Percentiles rank a stretch among this genome's conserved stretches.
phyloP scores from a whole-genome alignment of 2,797 vertebrate genomes.

The Acrossocheilus wenchowensis region DNA sequence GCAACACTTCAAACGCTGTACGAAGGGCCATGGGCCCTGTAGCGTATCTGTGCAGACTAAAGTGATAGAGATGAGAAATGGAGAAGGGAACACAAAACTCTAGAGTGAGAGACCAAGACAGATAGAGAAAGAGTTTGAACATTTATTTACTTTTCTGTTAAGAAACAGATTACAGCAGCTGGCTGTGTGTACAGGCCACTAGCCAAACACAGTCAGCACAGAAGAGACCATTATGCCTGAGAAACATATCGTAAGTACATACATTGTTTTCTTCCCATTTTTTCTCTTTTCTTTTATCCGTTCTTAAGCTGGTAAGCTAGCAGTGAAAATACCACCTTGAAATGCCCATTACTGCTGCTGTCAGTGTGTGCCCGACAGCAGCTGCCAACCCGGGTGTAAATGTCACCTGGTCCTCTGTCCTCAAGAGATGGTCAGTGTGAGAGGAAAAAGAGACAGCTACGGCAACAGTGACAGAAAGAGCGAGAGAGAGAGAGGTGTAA shows the following conservation, averaged over 20 bases:
- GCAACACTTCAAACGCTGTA: background rate
- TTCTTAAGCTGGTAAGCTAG: slow-evolving; percentile 15
- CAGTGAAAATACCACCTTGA: slow-evolving; percentile 45
- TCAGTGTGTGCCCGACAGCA: slow-evolving; percentile 24
- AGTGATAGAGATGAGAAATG: background rate
- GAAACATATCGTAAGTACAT: background rate
- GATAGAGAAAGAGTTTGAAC: background rate
- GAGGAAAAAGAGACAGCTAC: background rate
- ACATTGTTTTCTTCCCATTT: background rate
- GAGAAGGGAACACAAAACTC: background rate
- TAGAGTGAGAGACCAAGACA: background rate
- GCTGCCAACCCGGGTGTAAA: slow-evolving; percentile 25
- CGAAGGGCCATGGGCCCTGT: background rate
- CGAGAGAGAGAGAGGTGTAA: background rate
- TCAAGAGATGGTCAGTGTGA: background rate
- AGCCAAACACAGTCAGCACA: slow-evolving; percentile 10
- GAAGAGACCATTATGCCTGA: background rate
- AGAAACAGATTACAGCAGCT: slow-evolving; percentile 1
- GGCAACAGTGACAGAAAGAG: background rate
- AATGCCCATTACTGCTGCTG: slow-evolving; percentile 36
- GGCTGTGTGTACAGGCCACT: background rate
- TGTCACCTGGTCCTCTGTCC: slow-evolving; percentile 35
- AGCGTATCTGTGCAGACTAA: background rate
- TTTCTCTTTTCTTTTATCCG: slow-evolving; percentile 57
- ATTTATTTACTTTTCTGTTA: slow-evolving; percentile 25